Base-by-base conservation (phyloP, 2,888 invertebrate genomes). In the Ferrisia virgata region DNA sequence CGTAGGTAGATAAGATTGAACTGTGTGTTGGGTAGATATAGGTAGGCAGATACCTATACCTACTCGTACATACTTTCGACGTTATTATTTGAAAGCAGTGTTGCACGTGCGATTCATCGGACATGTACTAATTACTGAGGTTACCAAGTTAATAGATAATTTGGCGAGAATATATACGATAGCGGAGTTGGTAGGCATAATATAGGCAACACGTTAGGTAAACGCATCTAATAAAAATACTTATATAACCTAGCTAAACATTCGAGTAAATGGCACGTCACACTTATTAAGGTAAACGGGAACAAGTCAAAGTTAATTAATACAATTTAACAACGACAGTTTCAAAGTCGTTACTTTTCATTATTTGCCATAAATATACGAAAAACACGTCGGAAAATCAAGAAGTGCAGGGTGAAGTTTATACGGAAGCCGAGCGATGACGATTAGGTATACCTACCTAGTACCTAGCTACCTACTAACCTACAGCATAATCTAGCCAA, bases 291-390 rank as follows among this genome's bases (percentile, higher is more conserved):
- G 58, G 58, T 64, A 64, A 64, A 64, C 58, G 11, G 1, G 58
- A 64, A 64, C 58, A 64, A 64, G 58, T 64, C 58, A 64, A 64
- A 64, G 58, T 64, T 64, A 64, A 64, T 64, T 64, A 64, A 64
- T 64, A 64, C 58, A 64, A 64, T 64, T 64, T 64, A 64, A 64
- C 58, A 64, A 64, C 58, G 58, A 64, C 58, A 64, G 58, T 64
- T 64, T 64, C 58, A 22, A 64, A 64, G 58, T 64, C 58, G 58
- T 64, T 64, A 64, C 58, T 64, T 64, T 64, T 64, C 58, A 64
- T 64, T 64, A 64, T 64, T 64, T 28, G 58, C 22, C 22, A 22
- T 64, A 64, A 64, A 64, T 64, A 64, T 25, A 64, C 25, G 47
- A 47, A 47, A 18, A 47, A 47, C 47, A 47, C 13, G 58, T n/a